A percentile compares a stretch with the other conserved stretches of the same genome.
phyloP scores from a whole-genome alignment of 1,140 invertebrate genomes.

The Lepidurus arcticus region DNA sequence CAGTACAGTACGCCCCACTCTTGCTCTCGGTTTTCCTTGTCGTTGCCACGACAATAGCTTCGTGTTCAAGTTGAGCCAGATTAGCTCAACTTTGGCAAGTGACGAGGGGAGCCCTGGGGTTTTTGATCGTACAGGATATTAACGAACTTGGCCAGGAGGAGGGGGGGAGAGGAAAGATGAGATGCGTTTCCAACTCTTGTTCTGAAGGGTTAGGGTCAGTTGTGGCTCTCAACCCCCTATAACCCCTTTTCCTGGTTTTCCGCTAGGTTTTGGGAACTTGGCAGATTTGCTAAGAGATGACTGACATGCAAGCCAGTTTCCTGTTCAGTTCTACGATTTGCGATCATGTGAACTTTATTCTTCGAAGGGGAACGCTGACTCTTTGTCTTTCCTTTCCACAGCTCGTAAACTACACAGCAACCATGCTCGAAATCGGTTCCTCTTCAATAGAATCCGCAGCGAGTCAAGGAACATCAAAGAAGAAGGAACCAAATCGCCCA shows the following conservation, averaged over 20 bases:
- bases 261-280: neutral
- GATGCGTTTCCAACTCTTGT: neutral
- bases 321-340: too few relatives aligned
- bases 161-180: neutral
- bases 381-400: too few relatives aligned
- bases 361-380: too few relatives aligned
- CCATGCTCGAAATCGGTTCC: too few relatives aligned
- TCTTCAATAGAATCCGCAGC: too few relatives aligned
- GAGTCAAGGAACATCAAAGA: too few relatives aligned
- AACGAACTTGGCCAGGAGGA: conserved; percentile 7
- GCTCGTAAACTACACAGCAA: too few relatives aligned
- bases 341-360: too few relatives aligned
- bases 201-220: neutral
- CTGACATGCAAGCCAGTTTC: neutral
- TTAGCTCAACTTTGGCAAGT: conserved; percentile 11
- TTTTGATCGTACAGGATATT: conserved; percentile 22
- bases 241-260: too few relatives aligned
- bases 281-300: neutral
- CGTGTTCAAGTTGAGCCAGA: neutral
- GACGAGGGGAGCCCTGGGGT: neutral
- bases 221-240: neutral
- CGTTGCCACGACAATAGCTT: conserved; percentile 14
- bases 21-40: neutral
- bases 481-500: too few relatives aligned
- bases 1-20: neutral